Base-by-base conservation (phyloP, 2,888 invertebrate species). In the Rosalia funebris region DNA sequence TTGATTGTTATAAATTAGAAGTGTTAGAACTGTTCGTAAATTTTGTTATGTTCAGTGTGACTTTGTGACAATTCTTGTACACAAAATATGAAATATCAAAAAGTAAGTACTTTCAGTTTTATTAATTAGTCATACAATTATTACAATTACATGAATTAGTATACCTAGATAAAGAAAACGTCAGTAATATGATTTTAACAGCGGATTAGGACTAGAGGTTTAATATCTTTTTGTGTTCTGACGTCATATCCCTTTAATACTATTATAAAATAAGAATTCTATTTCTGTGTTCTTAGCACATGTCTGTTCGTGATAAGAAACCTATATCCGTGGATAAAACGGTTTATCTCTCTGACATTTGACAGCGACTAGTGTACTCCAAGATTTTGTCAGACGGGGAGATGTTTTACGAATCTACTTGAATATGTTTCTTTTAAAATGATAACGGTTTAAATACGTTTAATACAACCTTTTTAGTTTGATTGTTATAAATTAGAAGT, bases 51-150 rank as follows among this genome's bases (percentile, higher is more conserved):
- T 37, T 25, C 10, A 44, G 16, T 19, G 48, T 25, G 39, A 50
- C 39, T 39, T 50, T 50, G 14, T 20, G 25, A 55, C 20, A 54
- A 42, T 46, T 39, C 44, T 42, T 36, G 47, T 17, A 52, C 20
- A 16, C 66, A 69, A 73, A 74, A 66, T 72, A 72, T 75, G 75
- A 75, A 71, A 75, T 75, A 74, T 72, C 72, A 71, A 75, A 71
- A 74, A 72, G 75, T 75, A 71, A 75, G 75, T 75, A 55, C 15
- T 19, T 48, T 25, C 12, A 37, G 44, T 47, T 16, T 16, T 16
- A 48, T 19, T 41, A n/a, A n/a, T n/a, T n/a, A n/a, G n/a, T n/a
- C n/a, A n/a, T n/a, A n/a, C n/a, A n/a, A n/a, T n/a, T n/a, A n/a
- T n/a, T n/a, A n/a, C n/a, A n/a, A n/a, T n/a, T n/a, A n/a, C n/a